Conservation (phyloP, 2,113 vertebrate species). For the Riparia riparia region DNA sequence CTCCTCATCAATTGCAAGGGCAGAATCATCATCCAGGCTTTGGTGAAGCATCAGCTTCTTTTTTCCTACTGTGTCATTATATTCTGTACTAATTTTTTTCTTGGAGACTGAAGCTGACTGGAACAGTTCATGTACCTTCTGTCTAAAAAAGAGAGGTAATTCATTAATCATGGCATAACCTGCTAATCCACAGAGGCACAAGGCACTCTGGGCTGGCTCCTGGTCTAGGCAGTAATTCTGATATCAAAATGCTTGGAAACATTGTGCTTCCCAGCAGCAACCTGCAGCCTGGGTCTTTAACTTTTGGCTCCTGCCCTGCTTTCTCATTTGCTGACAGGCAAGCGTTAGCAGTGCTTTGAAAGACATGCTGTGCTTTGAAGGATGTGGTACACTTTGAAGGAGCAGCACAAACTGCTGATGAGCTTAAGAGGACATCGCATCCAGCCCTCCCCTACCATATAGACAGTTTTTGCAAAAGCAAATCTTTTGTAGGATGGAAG, state of each 20-base stretch:
- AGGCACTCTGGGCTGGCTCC: not conserved
- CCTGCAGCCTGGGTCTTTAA: not conserved
- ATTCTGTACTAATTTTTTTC: not conserved
- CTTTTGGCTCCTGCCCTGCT: not conserved
- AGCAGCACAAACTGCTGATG: not conserved
- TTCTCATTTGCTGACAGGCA: constrained; percentile 13
- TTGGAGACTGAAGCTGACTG: not conserved
- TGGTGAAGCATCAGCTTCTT: not conserved
- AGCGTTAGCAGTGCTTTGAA: not conserved
- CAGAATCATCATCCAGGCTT: not conserved
- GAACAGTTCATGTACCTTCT: not conserved
- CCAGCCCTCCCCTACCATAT: not conserved
- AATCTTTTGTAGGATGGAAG: not conserved
- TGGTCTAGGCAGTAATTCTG: constrained; percentile 6
- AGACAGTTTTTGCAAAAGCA: not conserved
- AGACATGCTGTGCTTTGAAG: constrained; percentile 19
- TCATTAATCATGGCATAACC: constrained; percentile 20
- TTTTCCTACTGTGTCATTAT: not conserved
- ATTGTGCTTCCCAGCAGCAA: not conserved
- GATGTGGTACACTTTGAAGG: not conserved
- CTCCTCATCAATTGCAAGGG: not conserved
- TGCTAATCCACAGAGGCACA: not conserved
- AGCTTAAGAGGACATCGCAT: not conserved
- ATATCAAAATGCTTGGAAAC: not conserved
- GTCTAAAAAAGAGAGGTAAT: not conserved